phyloP scores from a whole-genome alignment of 2,888 invertebrate species.

The Hesperia comma region DNA sequence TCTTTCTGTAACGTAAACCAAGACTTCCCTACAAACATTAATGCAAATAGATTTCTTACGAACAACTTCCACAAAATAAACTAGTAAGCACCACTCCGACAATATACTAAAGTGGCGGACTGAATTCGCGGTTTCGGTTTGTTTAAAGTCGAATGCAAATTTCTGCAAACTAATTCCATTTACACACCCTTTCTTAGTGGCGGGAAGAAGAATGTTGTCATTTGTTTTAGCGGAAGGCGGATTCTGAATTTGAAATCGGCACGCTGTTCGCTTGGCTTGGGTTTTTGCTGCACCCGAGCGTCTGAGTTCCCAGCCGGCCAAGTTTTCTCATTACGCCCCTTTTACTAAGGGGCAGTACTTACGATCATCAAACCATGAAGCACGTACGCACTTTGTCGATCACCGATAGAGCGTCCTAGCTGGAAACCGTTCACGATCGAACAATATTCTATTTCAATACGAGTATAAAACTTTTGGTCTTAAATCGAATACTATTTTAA shows the following conservation, averaged over 20 bases:
- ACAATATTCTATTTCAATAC: conserved; percentile 61
- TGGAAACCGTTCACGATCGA: conserved; percentile 13
- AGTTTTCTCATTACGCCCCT: conserved; percentile 81
- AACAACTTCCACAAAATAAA: conserved; percentile 35
- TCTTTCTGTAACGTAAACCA: conserved; percentile 21
- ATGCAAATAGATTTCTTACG: conserved; percentile 37
- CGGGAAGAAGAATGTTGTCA: conserved; percentile 43
- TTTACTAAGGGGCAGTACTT: conserved; percentile 66
- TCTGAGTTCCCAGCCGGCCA: conserved; percentile 60
- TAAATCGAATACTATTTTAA: conserved; percentile 62
- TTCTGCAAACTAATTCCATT: conserved; percentile 43
- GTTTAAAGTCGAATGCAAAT: conserved; percentile 42
- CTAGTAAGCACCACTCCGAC: conserved; percentile 34
- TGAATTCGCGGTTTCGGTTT: conserved; percentile 40
- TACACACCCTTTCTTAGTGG: conserved; percentile 41
- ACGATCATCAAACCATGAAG: conserved; percentile 57
- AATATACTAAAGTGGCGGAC: conserved; percentile 37
- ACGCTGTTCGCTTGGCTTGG: conserved; percentile 50
- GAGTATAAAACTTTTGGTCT: conserved; percentile 54
- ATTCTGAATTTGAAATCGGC: conserved; percentile 46
- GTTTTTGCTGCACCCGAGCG: conserved; percentile 43
- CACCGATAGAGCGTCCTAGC: neutral
- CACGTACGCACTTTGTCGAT: conserved; percentile 55
- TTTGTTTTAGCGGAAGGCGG: conserved; percentile 44
- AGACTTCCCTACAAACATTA: conserved; percentile 31